These are phyloP conservation scores for Spilarctia lutea DNA, from an alignment of 2,888 invertebrate species.

Conservation along the genomic window DNA sequence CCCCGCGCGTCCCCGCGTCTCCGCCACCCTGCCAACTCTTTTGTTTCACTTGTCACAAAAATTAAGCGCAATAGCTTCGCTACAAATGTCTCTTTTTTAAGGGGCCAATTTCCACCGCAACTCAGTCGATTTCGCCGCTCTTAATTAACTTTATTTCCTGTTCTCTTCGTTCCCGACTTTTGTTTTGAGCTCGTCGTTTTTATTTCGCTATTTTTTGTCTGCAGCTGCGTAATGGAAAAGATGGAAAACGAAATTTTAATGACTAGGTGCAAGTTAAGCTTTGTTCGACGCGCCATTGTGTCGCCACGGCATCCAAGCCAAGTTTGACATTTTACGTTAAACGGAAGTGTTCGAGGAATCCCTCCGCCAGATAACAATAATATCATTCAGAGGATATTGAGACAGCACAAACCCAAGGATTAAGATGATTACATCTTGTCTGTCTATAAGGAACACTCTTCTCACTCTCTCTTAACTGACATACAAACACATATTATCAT, in stretches of 20 bases:
- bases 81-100: conserved; percentile 86
- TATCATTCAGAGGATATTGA: not conserved
- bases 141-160: conserved; percentile 87
- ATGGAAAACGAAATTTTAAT: conserved; percentile 86
- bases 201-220: conserved; percentile 85
- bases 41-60: conserved; percentile 87
- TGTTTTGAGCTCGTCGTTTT: conserved; percentile 82
- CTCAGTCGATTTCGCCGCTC: conserved; percentile 86
- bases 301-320: conserved; percentile 65
- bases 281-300: conserved; percentile 79
- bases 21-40: conserved; percentile 80
- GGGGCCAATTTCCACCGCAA: conserved; percentile 86
- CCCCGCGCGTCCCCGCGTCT: conserved; percentile 59
- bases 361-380: conserved; percentile 65
- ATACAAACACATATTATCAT: not conserved
- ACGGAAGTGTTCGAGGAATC: conserved; percentile 69
- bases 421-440: not conserved
- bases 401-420: not conserved
- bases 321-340: conserved; percentile 76
- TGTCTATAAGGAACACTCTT: not conserved
- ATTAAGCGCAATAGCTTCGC: conserved; percentile 85
- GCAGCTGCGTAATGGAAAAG: conserved; percentile 84
- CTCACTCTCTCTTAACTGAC: not conserved
- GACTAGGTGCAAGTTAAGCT: conserved; percentile 83
- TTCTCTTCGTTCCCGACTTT: conserved; percentile 83